Percentiles rank a stretch among this genome's conserved stretches.
Conservation (phyloP, 2,888 invertebrate species). For the Eristalis intricaria region DNA sequence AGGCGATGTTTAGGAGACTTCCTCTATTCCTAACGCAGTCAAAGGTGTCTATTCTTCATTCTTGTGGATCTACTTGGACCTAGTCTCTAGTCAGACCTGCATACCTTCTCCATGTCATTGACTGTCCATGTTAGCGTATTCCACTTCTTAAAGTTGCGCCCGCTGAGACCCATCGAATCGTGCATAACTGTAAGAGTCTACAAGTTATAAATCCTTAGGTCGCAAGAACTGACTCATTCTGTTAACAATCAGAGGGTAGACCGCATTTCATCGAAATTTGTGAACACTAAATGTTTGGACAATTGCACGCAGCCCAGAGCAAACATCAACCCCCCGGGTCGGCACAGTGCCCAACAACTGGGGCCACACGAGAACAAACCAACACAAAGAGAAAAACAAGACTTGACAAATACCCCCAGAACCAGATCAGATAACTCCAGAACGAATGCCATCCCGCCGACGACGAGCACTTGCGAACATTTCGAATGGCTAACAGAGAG, state of each 20-base stretch:
- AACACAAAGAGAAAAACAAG: neutral
- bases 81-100: too few relatives aligned
- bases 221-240: neutral
- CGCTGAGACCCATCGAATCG: too few relatives aligned
- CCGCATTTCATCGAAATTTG: neutral
- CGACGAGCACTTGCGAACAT: conserved; percentile 12
- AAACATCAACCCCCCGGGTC: neutral
- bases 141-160: too few relatives aligned
- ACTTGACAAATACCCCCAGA: conserved; percentile 1
- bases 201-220: too few relatives aligned
- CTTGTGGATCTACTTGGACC: too few relatives aligned
- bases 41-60: too few relatives aligned
- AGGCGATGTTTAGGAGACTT: too few relatives aligned
- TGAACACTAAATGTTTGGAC: neutral
- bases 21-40: too few relatives aligned
- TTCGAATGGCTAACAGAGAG: neutral
- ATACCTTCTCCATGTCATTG: too few relatives aligned
- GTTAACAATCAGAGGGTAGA: neutral
- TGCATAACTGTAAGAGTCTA: too few relatives aligned
- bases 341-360: neutral
- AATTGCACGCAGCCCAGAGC: neutral
- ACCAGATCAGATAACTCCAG: neutral
- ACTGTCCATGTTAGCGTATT: too few relatives aligned
- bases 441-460: neutral
- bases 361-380: neutral